Percentiles rank a stretch among this genome's conserved stretches.
phyloP scores from a whole-genome alignment of 2,113 vertebrate species.

The Benthochromis sp. region DNA sequence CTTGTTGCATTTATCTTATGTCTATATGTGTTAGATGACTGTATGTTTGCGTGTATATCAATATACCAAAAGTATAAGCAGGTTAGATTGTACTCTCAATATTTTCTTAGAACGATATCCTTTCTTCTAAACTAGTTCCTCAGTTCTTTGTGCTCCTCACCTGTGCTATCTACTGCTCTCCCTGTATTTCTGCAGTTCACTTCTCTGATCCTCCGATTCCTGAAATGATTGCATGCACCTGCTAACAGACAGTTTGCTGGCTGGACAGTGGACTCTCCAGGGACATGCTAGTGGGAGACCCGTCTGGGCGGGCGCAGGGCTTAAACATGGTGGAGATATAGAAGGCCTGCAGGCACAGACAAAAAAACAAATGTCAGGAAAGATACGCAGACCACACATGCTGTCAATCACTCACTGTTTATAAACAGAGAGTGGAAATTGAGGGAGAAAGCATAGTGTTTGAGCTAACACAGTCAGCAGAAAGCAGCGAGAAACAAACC shows the following conservation, averaged over 20 bases:
- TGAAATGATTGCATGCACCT: not conserved
- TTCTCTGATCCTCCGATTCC: not conserved
- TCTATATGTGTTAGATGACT: constrained; percentile 22
- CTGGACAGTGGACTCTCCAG: constrained; percentile 75
- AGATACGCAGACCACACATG: constrained; percentile 18
- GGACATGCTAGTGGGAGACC: constrained; percentile 45
- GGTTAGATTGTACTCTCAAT: constrained; percentile 42
- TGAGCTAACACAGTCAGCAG: not conserved
- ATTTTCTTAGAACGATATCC: constrained; percentile 32
- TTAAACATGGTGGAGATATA: constrained; percentile 79
- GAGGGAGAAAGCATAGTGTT: not conserved
- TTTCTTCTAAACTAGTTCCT: not conserved
- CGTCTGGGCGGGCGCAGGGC: constrained; percentile 38
- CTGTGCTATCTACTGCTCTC: not conserved
- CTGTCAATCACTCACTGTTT: constrained; percentile 27
- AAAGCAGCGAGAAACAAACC: constrained; percentile 11
- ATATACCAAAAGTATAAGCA: not conserved
- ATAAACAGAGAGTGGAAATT: constrained; percentile 1
- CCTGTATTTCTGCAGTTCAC: constrained; percentile 3
- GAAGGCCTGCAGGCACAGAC: constrained; percentile 67
- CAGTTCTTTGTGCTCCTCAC: not conserved
- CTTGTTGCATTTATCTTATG: constrained; percentile 42
- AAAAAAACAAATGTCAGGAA: constrained; percentile 4
- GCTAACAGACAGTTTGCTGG: constrained; percentile 77
- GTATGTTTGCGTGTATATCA: constrained; percentile 12